Conservation (phyloP, 2,888 invertebrate species). For the Odontocerum albicorne region DNA sequence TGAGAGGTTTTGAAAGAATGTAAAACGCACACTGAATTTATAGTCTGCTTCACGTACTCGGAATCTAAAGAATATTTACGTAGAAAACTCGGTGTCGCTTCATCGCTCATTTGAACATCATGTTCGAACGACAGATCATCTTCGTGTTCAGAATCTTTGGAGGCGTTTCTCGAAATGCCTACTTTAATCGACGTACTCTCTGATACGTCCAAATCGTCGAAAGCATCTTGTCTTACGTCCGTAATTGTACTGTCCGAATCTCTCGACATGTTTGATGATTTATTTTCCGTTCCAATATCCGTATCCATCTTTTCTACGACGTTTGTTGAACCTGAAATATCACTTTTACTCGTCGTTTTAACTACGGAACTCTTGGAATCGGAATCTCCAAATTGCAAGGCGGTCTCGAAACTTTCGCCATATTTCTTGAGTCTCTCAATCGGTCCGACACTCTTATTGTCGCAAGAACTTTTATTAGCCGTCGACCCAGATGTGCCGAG, state of each 20-base stretch:
- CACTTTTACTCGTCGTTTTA: not conserved
- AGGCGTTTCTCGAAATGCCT: too few species aligned
- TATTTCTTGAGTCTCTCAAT: constrained; percentile 22
- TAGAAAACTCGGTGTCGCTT: too few species aligned
- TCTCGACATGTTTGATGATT: not conserved
- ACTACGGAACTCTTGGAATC: constrained; percentile 2
- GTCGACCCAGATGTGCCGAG: constrained; percentile 35
- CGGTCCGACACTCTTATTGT: constrained; percentile 5
- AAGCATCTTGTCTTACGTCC: not conserved
- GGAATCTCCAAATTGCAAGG: constrained; percentile 9
- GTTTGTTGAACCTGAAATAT: not conserved
- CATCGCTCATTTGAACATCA: too few species aligned
- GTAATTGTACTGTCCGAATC: not conserved
- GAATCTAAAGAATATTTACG: constrained; percentile 43
- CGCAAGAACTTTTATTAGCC: constrained; percentile 2
- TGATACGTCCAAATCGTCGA: not conserved
- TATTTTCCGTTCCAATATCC: not conserved
- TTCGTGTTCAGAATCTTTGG: too few species aligned
- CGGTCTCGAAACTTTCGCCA: constrained; percentile 19
- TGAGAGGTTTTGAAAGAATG: constrained; percentile 5
- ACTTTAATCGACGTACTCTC: not conserved
- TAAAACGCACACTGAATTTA: constrained; percentile 6
- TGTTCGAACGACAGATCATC: too few species aligned
- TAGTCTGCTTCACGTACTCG: constrained; percentile 8
- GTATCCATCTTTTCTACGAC: not conserved